A percentile compares a stretch with the other conserved stretches of the same genome.
These are phyloP conservation scores for Drosophila barbarae DNA, from an alignment of 2,888 invertebrate species.

Conservation along the genomic window DNA sequence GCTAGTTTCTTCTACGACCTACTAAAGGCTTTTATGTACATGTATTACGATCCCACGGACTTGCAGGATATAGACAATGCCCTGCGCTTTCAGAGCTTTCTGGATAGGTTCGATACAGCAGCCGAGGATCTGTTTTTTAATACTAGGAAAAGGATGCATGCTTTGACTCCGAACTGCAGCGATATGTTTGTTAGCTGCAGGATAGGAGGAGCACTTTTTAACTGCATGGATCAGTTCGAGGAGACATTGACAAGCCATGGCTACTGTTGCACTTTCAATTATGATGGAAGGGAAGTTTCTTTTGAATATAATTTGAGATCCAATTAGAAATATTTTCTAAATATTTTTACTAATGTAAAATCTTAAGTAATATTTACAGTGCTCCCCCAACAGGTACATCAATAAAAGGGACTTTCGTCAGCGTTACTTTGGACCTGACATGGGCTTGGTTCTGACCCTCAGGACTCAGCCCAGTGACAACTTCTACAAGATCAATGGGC, in stretches of 20 bases:
- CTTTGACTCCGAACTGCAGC: conserved; percentile 78
- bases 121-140: conserved; percentile 71
- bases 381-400: conserved; percentile 35
- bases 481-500: conserved; percentile 80
- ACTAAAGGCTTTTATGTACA: conserved; percentile 59
- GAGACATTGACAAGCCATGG: conserved; percentile 78
- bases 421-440: conserved; percentile 72
- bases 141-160: conserved; percentile 59
- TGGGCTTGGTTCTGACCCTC: conserved; percentile 81
- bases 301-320: not conserved
- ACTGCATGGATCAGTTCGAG: conserved; percentile 71
- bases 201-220: conserved; percentile 56
- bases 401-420: conserved; percentile 36
- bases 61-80: conserved; percentile 56
- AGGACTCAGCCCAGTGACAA: conserved; percentile 82
- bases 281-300: conserved; percentile 44
- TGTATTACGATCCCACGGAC: conserved; percentile 60
- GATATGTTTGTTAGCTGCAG: conserved; percentile 76
- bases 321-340: not conserved
- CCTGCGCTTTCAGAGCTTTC: conserved; percentile 70
- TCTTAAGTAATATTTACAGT: not conserved
- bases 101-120: conserved; percentile 69
- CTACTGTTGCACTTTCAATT: conserved; percentile 80
- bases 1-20: conserved; percentile 56
- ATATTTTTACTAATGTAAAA: not conserved